phyloP scores from a whole-genome alignment of 2,113 vertebrate genomes.

The Bubo blakistoni region DNA sequence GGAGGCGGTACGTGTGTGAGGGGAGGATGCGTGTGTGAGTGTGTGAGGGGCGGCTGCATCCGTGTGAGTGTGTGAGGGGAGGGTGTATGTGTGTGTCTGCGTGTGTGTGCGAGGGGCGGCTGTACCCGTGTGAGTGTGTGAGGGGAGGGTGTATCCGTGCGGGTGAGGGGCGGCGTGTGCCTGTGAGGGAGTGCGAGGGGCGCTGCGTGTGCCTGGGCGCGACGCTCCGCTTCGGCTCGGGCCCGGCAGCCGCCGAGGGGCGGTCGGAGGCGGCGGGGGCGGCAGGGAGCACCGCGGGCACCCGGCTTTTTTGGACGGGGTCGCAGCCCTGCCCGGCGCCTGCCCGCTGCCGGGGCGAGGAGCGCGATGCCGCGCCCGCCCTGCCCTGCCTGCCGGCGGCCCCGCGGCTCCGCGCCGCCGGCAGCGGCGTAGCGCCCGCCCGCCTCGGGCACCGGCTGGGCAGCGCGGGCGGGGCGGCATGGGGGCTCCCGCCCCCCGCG shows the following conservation, averaged over 20 bases:
- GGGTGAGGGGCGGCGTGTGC: neutral
- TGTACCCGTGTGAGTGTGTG: neutral
- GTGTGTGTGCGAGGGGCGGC: neutral
- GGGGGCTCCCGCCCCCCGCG: neutral
- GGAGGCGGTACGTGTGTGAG: neutral
- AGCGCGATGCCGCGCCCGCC: neutral
- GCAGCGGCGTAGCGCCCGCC: neutral
- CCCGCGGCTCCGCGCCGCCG: neutral
- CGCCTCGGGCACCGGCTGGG: neutral
- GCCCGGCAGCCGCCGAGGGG: neutral
- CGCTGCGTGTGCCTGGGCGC: neutral
- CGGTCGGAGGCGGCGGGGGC: neutral
- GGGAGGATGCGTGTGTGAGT: no score
- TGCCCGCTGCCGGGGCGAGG: neutral
- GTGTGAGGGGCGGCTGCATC: no score
- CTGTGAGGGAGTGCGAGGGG: neutral
- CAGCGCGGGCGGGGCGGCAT: neutral
- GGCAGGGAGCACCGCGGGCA: neutral
- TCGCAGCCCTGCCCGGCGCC: neutral
- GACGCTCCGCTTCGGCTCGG: neutral
- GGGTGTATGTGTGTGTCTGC: neutral
- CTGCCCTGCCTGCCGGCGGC: neutral
- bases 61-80: neutral
- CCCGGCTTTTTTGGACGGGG: neutral
- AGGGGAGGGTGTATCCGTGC: neutral